Conservation (phyloP, 2,113 vertebrate species). For the Argyrosomus japonicus region DNA sequence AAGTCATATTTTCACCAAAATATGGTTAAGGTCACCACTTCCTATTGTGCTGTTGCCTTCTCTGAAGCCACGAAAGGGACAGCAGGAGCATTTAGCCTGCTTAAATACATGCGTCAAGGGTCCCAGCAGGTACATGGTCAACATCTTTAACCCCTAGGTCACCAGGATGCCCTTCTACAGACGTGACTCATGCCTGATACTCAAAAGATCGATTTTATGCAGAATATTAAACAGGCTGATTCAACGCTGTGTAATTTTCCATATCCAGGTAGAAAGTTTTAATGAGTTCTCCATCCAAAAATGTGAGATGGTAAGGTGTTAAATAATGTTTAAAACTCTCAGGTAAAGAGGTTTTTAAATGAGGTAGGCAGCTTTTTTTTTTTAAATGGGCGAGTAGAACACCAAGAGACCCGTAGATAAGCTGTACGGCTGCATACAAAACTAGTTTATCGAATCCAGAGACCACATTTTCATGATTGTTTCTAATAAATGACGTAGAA, state of each 20-base stretch:
- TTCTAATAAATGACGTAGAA: not conserved
- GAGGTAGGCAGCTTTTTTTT: not conserved
- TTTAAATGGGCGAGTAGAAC: constrained; percentile 6
- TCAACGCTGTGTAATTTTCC: not conserved
- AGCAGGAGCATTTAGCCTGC: not conserved
- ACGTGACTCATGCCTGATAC: not conserved
- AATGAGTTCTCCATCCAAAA: not conserved
- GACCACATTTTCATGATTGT: too few relatives aligned
- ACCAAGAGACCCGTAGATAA: not conserved
- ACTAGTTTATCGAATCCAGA: constrained; percentile 4
- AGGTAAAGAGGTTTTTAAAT: not conserved
- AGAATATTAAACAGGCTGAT: not conserved
- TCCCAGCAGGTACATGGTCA: not conserved
- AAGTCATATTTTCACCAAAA: not conserved
- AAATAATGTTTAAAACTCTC: not conserved
- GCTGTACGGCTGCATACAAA: not conserved
- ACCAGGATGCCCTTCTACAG: not conserved
- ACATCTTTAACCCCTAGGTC: not conserved
- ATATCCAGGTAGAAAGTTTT: not conserved
- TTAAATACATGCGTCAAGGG: not conserved
- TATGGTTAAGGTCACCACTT: not conserved
- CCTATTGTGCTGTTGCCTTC: not conserved
- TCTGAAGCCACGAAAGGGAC: not conserved
- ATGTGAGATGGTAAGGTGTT: not conserved
- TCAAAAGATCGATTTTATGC: not conserved